Conservation (phyloP, 2,888 invertebrate genomes). For the Epinotia demarniana region DNA sequence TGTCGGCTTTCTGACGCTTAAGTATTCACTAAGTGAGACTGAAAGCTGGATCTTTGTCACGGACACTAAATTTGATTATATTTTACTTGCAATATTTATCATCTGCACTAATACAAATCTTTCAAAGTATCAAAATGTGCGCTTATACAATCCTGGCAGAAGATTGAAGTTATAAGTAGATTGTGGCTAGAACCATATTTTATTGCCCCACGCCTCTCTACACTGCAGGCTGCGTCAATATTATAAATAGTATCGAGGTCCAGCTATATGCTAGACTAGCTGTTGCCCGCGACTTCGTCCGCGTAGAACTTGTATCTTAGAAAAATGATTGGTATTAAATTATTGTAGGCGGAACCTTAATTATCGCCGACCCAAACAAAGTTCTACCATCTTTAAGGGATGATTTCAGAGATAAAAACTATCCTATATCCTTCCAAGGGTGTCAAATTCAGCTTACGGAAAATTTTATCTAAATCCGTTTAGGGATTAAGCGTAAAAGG, state of each 20-base stretch:
- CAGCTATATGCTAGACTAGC: not conserved
- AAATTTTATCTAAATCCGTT: no score
- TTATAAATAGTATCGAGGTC: not conserved
- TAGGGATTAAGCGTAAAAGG: no score
- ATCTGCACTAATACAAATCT: not conserved
- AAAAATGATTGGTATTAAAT: no score
- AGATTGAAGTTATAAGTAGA: not conserved
- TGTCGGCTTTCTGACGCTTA: slow-evolving; percentile 2
- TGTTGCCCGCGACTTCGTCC: no score
- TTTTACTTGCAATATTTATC: not conserved
- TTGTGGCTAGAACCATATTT: not conserved
- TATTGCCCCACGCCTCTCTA: not conserved
- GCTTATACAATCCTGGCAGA: not conserved
- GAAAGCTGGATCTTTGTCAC: not conserved
- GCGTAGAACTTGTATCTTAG: no score
- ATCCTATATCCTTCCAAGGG: no score
- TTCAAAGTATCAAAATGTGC: not conserved
- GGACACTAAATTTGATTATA: not conserved
- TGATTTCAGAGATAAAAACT: no score
- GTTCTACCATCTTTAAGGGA: no score
- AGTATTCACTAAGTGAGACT: not conserved
- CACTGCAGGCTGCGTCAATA: not conserved
- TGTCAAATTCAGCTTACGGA: no score
- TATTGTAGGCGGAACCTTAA: no score
- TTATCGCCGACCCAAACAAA: no score